Evolutionary conservation across 2,113 vertebrate species (phyloP), one percentile per base, ranked within the genome.

Genomic region (Pardalotus punctatus): DNA sequence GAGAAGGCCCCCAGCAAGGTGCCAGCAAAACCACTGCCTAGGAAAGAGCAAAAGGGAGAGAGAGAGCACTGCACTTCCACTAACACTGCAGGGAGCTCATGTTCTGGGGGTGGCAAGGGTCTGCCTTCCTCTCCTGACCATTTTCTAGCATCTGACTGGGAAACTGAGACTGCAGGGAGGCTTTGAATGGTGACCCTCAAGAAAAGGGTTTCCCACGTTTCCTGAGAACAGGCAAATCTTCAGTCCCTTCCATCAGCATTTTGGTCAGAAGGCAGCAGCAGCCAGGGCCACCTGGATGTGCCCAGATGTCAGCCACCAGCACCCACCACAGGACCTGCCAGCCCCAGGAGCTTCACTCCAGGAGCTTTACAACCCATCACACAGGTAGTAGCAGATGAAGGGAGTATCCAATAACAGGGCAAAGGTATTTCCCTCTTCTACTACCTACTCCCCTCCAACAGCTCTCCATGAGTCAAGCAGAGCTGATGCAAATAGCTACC

Each of bases 21-120:
- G 1, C 90, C 92, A 62, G 92, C 93, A 88, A 93, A 96, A 82
- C 85, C 57, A 33, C 84, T 97, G 64, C 96, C 97, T 97, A 91
- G 61, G 67, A 86, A 35, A 91, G 83, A 96, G 61, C 94, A 89
- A 54, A 86, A 72, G 62, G 83, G 57, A 76, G 76, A 97, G 61
- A 51, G 27, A 29, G 40, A 66, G 57, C 33, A 93, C 24, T 78
- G 93, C 76, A 84, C 11, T 40, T 73, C 57, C 78, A 48, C 1
- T 18, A 79, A 50, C 3, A 0, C 50, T 38, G 18, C 65, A 65
- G 31, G 28, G 28, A 94, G 19, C 27, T 91, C 22, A 1, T 2
- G 4, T 67, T 93, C 43, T 72, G 1, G 2, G 40, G 12, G 35
- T 84, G 35, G 43, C 36, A 64, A 86, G 25, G 35, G 33, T 74